Base-by-base conservation (phyloP, 2,113 vertebrate species). In the Patagioenas fasciata region DNA sequence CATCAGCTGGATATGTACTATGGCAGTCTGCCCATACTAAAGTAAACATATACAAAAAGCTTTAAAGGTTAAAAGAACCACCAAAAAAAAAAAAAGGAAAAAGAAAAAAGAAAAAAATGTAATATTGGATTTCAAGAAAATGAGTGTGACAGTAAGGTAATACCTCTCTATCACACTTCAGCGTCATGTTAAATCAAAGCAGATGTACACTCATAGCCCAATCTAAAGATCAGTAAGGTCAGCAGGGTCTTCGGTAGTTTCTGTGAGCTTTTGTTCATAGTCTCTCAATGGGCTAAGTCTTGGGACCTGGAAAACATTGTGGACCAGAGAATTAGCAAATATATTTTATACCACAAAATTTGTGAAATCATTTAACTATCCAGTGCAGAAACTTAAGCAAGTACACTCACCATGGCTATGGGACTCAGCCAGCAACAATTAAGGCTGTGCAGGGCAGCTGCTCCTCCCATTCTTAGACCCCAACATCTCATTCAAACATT, bases 121-220 rank as follows among this genome's bases (percentile, higher is more conserved):
- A 40, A 74, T 72, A 96, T 58, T 92, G 13, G 12, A 71, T 92
- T 95, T 95, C 72, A 86, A 74, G 48, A 81, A 94, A 78, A 89
- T 0, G 0, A 78, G 23, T 18, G 38, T 81, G 80, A 95, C 25
- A 51, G 51, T 26, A 92, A 93, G 20, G 57, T 64, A 86, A 67
- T 93, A 81, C 60, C 56, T 78, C 47, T 79, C 13, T 93, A 93
- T 85, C 89, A 89, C 36, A 79, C 61, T 75, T 78, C 14, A 62
- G 69, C 71, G 53, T 92, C 61, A 42, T 38, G 47, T 74, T 95
- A 95, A 96, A 86, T 67, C 56, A 92, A 95, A 93, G 60, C 94
- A 93, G 69, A 93, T 91, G 48, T 93, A 64, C 56, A 74, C 25
- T 84, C 38, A 58, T 12, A 77, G 56, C 34, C 31, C 48, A 60